Evolutionary conservation across 2,797 vertebrate genomes (phyloP).

Genomic region (Tolypeutes matacus): DNA sequence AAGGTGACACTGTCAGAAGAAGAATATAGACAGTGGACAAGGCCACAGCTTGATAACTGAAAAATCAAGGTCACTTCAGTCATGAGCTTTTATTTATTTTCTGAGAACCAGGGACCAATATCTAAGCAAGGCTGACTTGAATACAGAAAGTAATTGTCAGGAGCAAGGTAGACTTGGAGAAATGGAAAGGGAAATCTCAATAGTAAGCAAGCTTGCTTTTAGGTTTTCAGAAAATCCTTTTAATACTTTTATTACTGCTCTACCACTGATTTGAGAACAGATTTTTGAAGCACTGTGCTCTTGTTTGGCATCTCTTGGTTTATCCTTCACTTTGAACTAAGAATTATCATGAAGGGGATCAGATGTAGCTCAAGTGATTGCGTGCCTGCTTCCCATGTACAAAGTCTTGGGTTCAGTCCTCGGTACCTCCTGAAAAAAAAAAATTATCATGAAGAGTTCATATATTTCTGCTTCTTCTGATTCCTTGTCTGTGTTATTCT

Average conservation of each 20-base stretch:
- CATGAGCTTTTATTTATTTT: neutral
- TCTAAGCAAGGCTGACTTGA: neutral
- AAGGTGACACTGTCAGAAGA: neutral
- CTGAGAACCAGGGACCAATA: neutral
- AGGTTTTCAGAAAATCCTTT: neutral
- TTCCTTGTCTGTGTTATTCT: neutral
- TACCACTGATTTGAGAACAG: conserved; percentile 26
- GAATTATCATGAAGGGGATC: neutral
- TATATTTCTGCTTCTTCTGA: conserved; percentile 52
- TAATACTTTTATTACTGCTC: neutral
- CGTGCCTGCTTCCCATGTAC: too few relatives aligned
- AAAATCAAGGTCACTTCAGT: neutral
- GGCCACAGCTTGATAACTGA: neutral
- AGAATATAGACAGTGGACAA: neutral
- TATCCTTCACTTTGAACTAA: conserved; percentile 43
- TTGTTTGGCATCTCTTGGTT: conserved; percentile 48
- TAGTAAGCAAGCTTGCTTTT: conserved; percentile 11
- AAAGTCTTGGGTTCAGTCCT: too few relatives aligned
- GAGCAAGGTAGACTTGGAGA: neutral
- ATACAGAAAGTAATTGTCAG: neutral
- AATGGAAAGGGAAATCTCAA: conserved; percentile 1
- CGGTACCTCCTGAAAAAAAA: neutral
- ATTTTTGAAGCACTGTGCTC: neutral
- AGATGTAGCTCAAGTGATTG: too few relatives aligned
- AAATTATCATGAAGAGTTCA: neutral